Evolutionary conservation across 2,888 invertebrate species (phyloP), one percentile per base, ranked within the genome.

Genomic region (Leptinotarsa tumamoca): DNA sequence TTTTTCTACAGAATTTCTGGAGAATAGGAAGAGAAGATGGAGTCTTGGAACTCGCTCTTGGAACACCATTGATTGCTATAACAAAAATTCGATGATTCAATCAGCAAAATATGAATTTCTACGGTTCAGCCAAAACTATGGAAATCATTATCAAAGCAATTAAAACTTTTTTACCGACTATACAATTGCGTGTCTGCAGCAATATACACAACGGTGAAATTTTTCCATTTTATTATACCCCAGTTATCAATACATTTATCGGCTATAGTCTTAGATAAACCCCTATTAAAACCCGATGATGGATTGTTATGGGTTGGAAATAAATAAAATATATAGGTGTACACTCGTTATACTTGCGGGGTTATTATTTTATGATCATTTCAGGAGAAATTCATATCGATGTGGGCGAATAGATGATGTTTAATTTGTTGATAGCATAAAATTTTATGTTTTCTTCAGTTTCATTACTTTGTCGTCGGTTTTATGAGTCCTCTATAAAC

Each of bases 231-330:
- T 76, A 78, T 71, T 76, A 72, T 75, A 69, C 66, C 58, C 61
- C 33, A 67, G 72, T 78, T 78, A 78, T 78, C 78, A 74, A 78
- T 76, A 74, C 76, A 78, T 78, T 78, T 76, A 78, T 78, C 78
- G 76, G 73, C 72, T 78, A 76, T 71, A 73, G 76, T 69, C 73
- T 73, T 21, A 73, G 77, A 77, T 77, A 77, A 77, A 69, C 68
- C 72, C 72, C 75, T 77, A 81, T 80, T 80, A 81, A 80, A 79
- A 76, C 75, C 73, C 73, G 77, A 77, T 81, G 79, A 79, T 80
- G 78, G 79, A 80, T 80, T 73, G 76, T 79, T 78, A 77, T 75
- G 76, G 77, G 74, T 77, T 69, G 70, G 70, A 71, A 72, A 72
- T 71, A 71, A 73, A 69, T 74, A 71, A 79, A 80, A 68, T 72